Percentiles rank a stretch among this genome's conserved stretches.
These are phyloP conservation scores for Chrysomela aeneicollis DNA, from an alignment of 2,888 invertebrate genomes.

Conservation along the genomic window DNA sequence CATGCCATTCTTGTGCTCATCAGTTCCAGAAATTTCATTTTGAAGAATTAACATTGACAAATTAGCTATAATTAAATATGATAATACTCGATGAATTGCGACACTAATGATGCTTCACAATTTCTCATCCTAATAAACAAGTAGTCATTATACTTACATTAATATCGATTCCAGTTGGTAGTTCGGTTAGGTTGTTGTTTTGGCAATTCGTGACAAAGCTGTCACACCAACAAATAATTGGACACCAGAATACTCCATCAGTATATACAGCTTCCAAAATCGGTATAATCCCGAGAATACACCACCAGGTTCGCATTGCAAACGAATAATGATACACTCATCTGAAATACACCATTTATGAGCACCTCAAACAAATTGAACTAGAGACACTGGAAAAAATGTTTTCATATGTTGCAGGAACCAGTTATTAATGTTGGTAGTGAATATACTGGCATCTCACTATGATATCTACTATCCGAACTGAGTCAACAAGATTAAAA, in stretches of 20 bases:
- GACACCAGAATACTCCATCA: slow-evolving; percentile 30
- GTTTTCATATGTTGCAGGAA: neutral
- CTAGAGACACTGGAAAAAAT: neutral
- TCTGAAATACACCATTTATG: slow-evolving; percentile 10
- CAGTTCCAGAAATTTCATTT: too few relatives aligned
- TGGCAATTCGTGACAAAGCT: slow-evolving; percentile 42
- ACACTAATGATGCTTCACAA: too few relatives aligned
- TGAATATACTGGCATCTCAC: slow-evolving; percentile 10
- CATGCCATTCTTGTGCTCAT: too few relatives aligned
- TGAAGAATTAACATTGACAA: too few relatives aligned
- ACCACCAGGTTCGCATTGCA: slow-evolving; percentile 32
- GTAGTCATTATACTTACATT: slow-evolving; percentile 41
- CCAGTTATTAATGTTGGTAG: neutral
- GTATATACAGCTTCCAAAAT: slow-evolving; percentile 23
- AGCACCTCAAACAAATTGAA: neutral
- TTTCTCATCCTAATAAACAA: too few relatives aligned
- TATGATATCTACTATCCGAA: slow-evolving; percentile 38
- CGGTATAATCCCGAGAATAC: slow-evolving; percentile 30
- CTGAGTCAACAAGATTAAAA: slow-evolving; percentile 49
- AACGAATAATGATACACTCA: slow-evolving; percentile 13
- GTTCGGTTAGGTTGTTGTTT: slow-evolving; percentile 34
- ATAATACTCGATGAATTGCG: too few relatives aligned
- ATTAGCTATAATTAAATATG: too few relatives aligned
- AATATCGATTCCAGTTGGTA: slow-evolving; percentile 42
- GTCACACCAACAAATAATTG: slow-evolving; percentile 42